Percentiles rank a stretch among this genome's conserved stretches.
phyloP scores from a whole-genome alignment of 35 echinoderm and acorn worm species.

The Diadema setosum region DNA sequence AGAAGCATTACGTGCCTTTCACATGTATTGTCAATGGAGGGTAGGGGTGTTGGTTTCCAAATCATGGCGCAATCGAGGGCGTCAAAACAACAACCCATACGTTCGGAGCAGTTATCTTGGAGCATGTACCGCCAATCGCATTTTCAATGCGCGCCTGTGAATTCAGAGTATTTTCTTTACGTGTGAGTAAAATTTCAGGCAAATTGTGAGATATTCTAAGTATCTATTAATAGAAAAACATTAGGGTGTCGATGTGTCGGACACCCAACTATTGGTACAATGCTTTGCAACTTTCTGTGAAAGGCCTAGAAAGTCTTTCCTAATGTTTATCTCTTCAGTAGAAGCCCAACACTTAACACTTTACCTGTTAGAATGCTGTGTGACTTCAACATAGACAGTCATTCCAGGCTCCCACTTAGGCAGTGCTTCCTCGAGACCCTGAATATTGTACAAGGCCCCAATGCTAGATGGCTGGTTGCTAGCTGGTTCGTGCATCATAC shows the following conservation, averaged over 20 bases:
- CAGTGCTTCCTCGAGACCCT: not conserved
- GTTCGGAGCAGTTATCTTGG: no score
- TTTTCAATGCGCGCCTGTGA: no score
- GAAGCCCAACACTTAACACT: not conserved
- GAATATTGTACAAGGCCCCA: not conserved
- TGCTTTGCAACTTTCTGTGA: not conserved
- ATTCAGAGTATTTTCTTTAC: no score
- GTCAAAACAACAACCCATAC: no score
- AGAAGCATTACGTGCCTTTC: not conserved
- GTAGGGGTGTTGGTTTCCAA: no score
- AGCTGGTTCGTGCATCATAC: not conserved
- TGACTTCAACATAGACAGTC: not conserved
- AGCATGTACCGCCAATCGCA: no score
- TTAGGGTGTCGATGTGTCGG: no score
- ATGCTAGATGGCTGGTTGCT: not conserved
- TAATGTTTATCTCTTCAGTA: not conserved
- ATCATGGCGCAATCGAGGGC: not conserved
- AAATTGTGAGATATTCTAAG: no score
- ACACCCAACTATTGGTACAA: not conserved
- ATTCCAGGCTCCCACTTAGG: not conserved
- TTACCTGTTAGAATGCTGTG: not conserved
- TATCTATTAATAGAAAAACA: no score
- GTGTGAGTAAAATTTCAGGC: no score
- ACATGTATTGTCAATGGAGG: not conserved
- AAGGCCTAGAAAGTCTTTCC: not conserved